Base-by-base conservation (phyloP, 1,140 invertebrate species). In the Tribolium madens region DNA sequence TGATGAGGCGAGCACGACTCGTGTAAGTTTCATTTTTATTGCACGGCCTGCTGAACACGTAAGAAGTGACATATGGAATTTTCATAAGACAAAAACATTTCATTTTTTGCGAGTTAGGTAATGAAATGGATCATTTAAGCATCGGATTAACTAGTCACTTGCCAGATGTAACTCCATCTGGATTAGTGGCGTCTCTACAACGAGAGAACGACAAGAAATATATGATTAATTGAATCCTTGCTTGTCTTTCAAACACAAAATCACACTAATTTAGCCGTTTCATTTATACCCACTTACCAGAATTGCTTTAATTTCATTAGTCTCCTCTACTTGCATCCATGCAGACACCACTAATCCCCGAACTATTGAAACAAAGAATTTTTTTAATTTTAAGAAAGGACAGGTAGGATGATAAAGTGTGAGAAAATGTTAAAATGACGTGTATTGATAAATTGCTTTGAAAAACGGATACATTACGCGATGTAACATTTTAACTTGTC, bases 91-190 rank as follows among this genome's bases (percentile, higher is more conserved):
- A 71, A 76, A 71, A 71, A 57, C 68, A 71, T 36, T 48, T 26
- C 17, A 14, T 17, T 70, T 77, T 64, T 48, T 73, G 76, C 46
- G 57, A 73, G 64, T 64, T 73, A 69, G 48, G 53, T 75, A 80
- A 80, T 76, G 76, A 78, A 78, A 76, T 46, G 74, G 79, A 80
- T 80, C 76, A 64, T 75, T 76, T 78, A 80, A 78, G 73, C 75
- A 53, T 17, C 70, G 79, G 79, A 80, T 80, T 80, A 78, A 77
- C 73, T 72, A 80, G 79, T 80, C 79, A 78, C 73, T 78, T 80
- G 68, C 73, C 77, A 80, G 79, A 80, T 80, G 77, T 78, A 78
- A 52, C 79, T 80, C 70, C 71, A 75, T 80, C 79, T 80, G 76
- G 79, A 80, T 80, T 80, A 78, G 79, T 80, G 75, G 74, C 75